Percentiles rank a stretch among this genome's conserved stretches.
phyloP scores from a whole-genome alignment of 1,140 invertebrate species.

The Phenacoccus solenopsis region DNA sequence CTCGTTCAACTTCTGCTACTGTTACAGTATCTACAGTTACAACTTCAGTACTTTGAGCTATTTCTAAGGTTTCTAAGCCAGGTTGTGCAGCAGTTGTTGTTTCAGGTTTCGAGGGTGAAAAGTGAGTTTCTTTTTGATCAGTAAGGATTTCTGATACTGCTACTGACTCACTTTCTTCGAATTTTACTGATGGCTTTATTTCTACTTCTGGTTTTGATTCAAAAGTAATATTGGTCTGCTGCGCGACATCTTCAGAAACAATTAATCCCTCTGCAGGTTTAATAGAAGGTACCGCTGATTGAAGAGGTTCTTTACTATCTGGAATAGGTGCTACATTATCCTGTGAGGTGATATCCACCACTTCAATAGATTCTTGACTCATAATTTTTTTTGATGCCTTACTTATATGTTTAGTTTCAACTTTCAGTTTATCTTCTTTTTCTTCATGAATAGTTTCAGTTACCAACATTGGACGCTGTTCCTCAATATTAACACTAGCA shows the following conservation, averaged over 20 bases:
- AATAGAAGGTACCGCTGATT: neutral
- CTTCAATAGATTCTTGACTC: neutral
- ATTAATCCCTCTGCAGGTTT: neutral
- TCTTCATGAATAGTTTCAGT: conserved; percentile 35
- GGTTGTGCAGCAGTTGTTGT: neutral
- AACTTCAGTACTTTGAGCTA: conserved; percentile 14
- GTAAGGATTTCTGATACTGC: conserved; percentile 26
- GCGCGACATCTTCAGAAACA: neutral
- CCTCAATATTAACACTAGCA: conserved; percentile 35
- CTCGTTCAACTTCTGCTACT: neutral
- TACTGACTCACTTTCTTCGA: conserved; percentile 25
- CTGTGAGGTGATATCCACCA: neutral
- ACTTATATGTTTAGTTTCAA: neutral
- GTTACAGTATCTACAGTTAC: neutral
- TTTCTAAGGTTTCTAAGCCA: neutral
- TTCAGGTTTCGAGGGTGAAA: conserved; percentile 20
- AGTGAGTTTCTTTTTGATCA: conserved; percentile 28
- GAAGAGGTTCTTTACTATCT: neutral
- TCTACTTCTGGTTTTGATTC: neutral
- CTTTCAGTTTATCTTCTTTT: neutral
- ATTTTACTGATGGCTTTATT: conserved; percentile 20
- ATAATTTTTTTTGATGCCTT: neutral
- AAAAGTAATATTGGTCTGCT: neutral
- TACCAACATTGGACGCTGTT: conserved; percentile 36
- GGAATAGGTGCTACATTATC: neutral